Base-by-base conservation (phyloP, 92 coral and sea anemone species). In the Siderastrea siderea region DNA sequence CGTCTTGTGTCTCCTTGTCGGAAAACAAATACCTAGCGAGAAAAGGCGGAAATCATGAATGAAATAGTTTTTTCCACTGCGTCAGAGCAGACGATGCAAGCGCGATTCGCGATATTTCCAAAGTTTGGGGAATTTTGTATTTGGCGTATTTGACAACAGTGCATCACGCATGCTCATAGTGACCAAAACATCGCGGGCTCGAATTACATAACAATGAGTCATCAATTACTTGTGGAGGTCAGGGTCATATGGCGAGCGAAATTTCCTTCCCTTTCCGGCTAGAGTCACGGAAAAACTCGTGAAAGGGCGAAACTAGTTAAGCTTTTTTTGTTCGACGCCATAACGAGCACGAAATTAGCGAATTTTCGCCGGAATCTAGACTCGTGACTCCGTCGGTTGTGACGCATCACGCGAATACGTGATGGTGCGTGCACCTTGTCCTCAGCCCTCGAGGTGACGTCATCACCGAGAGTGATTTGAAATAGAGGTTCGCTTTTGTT, bases 131-230 rank as follows among this genome's bases (percentile, higher is more conserved):
- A 85, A 81, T 76, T 90, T 88, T 91, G 90, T 87, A 86, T 91
- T 90, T 86, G 81, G 91, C 84, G 86, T 87, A 86, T 91, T 93
- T 86, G 81, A 89, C 78, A 81, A 92, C 86, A 83, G 53, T 62
- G 38, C 65, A 57, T 70, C 69, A 88, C 98, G 98, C 98, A 95
- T 95, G 94, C 96, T 86, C 87, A 67, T 19, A 17, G 13, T 59
- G 66, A 57, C 55, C 26, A 67, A 74, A 55, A 54, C 75, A 93
- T 68, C 93, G 98, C 91, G 92, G 98, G 98, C 98, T 95, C 96
- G 87, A 83, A 95, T 93, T 89, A 95, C 98, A 90, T 89, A 90
- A 95, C 93, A 91, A 95, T 95, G 96, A 95, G 96, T 95, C 98
- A 95, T 95, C 98, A 88, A 86, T 81, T 75, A 69, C 81, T 84